Percentiles rank a stretch among this genome's conserved stretches.
phyloP scores from a whole-genome alignment of 2,113 vertebrate species.

The Paralichthys olivaceus region DNA sequence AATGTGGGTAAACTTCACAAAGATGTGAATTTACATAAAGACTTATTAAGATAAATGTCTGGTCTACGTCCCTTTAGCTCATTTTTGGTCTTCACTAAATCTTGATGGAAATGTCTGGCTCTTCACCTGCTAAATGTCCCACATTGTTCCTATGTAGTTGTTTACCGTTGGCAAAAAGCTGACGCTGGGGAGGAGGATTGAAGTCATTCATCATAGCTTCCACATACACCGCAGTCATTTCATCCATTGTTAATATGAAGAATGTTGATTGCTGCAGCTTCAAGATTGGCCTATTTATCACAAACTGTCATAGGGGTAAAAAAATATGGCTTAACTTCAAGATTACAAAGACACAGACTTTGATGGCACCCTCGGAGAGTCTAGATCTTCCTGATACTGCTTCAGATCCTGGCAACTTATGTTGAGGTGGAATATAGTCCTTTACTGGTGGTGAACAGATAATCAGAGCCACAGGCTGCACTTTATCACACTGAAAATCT shows the following conservation, averaged over 20 bases:
- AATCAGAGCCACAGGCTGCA: constrained; percentile 34
- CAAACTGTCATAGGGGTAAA: not conserved
- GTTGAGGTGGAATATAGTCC: constrained; percentile 22
- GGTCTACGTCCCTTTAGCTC: not conserved
- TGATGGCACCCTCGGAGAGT: constrained; percentile 4
- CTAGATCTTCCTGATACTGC: constrained; percentile 22
- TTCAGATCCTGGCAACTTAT: not conserved
- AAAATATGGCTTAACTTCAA: constrained; percentile 5
- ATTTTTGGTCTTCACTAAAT: not conserved
- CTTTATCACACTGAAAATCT: constrained; percentile 44
- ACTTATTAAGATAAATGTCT: not conserved
- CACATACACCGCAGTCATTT: not conserved
- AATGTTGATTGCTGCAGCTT: not conserved
- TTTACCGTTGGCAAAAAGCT: not conserved
- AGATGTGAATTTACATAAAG: too few relatives aligned
- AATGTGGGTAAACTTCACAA: too few relatives aligned
- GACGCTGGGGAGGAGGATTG: not conserved
- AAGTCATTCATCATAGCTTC: not conserved
- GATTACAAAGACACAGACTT: not conserved
- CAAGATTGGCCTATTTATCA: not conserved
- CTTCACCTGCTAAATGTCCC: not conserved
- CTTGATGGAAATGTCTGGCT: not conserved
- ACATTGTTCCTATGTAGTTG: not conserved
- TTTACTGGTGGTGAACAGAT: constrained; percentile 26
- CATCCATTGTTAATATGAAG: not conserved